Percentiles rank a stretch among this genome's conserved stretches.
Evolutionary conservation across 2,113 vertebrate species (phyloP).

Genomic region (Ammospiza nelsoni): DNA sequence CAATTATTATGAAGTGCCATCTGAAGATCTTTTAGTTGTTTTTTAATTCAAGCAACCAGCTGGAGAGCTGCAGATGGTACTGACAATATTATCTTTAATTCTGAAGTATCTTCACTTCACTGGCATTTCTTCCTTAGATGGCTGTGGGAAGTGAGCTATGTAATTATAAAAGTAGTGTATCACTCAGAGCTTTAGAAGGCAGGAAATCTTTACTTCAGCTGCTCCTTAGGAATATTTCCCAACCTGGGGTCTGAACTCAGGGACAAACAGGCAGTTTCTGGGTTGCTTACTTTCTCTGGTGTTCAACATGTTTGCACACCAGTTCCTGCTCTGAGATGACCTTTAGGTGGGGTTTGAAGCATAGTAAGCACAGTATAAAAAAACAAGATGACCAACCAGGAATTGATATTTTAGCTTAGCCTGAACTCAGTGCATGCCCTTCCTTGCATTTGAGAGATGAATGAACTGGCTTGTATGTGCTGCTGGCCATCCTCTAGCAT

Average conservation of each 20-base stretch:
- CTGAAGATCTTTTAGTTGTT: slow-evolving; percentile 62
- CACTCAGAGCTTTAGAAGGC: neutral
- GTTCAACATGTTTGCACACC: neutral
- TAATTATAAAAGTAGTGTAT: neutral
- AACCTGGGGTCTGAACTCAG: neutral
- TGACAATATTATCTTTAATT: slow-evolving; percentile 35
- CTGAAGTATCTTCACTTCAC: neutral
- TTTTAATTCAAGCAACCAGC: slow-evolving; percentile 77
- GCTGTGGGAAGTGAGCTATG: neutral
- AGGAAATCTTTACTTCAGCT: neutral
- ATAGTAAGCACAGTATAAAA: neutral
- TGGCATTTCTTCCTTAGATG: neutral
- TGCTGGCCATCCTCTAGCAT: neutral
- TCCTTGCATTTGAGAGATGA: neutral
- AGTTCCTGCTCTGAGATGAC: neutral
- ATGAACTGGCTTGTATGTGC: fast-evolving
- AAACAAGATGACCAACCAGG: too few species aligned
- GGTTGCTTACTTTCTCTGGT: neutral
- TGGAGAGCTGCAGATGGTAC: slow-evolving; percentile 79
- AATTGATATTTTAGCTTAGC: fast-evolving
- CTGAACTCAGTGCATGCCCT: fast-evolving
- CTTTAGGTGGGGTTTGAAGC: neutral
- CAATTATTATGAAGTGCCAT: slow-evolving; percentile 76
- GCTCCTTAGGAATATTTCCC: neutral
- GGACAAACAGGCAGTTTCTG: neutral